Evolutionary conservation across 2,888 invertebrate species (phyloP).

Genomic region (Coelinius sp.): DNA sequence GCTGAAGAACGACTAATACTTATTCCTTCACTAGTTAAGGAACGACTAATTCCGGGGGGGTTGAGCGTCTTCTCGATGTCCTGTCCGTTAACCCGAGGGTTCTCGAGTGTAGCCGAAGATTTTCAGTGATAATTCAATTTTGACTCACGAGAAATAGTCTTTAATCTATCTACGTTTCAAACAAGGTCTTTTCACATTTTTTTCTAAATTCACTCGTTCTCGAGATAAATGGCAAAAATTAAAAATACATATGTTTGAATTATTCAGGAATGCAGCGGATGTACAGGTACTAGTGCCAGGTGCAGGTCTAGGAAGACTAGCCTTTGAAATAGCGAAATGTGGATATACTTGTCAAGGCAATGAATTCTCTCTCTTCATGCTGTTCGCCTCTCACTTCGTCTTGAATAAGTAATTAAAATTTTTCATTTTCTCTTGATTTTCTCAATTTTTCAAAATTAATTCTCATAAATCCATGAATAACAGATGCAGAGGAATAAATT

Average conservation of each 20-base stretch:
- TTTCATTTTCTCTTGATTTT: constrained; percentile 49
- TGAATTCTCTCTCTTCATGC: constrained; percentile 98
- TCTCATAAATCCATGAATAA: constrained; percentile 21
- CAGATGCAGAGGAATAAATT: constrained; percentile 78
- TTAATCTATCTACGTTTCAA: too few relatives aligned
- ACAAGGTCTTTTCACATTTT: too few relatives aligned
- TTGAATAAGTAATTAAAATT: constrained; percentile 81
- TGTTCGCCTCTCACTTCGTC: constrained; percentile 96
- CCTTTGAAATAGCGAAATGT: constrained; percentile 91
- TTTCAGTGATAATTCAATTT: too few relatives aligned
- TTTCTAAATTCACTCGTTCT: too few relatives aligned
- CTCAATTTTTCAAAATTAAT: constrained; percentile 17
- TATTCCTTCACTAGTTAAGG: too few relatives aligned
- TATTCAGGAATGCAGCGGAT: constrained; percentile 69
- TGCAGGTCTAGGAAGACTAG: constrained; percentile 94
- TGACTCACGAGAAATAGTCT: too few relatives aligned
- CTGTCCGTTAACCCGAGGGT: too few relatives aligned
- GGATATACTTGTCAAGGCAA: constrained; percentile 97
- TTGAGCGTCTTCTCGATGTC: neutral
- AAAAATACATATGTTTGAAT: constrained; percentile 40
- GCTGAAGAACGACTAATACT: too few relatives aligned
- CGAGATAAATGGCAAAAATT: neutral
- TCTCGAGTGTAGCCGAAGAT: too few relatives aligned
- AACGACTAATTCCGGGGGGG: too few relatives aligned
- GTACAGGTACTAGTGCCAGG: constrained; percentile 93